These are phyloP conservation scores for Brachionus rotundiformis DNA, from an alignment of 1,140 invertebrate species.

Conservation along the genomic window DNA sequence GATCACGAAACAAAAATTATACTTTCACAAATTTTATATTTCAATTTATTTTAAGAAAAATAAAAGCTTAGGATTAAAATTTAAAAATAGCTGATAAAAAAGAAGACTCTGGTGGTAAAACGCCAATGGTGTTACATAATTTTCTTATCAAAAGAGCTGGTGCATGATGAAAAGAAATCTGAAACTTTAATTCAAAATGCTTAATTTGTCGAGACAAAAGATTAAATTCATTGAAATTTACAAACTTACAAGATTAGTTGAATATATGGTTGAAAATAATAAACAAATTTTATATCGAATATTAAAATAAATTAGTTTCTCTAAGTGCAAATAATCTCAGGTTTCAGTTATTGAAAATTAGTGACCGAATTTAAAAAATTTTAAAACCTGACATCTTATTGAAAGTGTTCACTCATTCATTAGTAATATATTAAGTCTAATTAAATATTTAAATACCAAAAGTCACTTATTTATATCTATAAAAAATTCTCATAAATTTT, in stretches of 20 bases:
- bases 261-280: neutral
- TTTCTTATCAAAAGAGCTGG: neutral
- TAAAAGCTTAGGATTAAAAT: neutral
- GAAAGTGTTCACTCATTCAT: neutral
- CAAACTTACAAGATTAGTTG: neutral
- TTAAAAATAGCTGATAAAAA: neutral
- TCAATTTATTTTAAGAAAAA: no score
- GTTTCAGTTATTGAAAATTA: slow-evolving; percentile 7
- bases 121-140: neutral
- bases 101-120: no score
- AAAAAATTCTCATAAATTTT: neutral
- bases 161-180: neutral
- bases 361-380: neutral
- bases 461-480: neutral
- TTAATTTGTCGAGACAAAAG: neutral
- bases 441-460: neutral
- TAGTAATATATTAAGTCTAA: neutral
- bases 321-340: neutral
- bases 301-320: slow-evolving; percentile 17
- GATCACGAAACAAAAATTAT: neutral
- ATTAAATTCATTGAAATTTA: neutral
- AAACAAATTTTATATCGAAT: neutral
- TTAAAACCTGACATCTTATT: slow-evolving; percentile 9
- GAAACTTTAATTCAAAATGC: neutral
- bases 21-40: no score